These are phyloP conservation scores for Diabrotica virgifera DNA, from an alignment of 1,140 invertebrate genomes.

Conservation along the genomic window DNA sequence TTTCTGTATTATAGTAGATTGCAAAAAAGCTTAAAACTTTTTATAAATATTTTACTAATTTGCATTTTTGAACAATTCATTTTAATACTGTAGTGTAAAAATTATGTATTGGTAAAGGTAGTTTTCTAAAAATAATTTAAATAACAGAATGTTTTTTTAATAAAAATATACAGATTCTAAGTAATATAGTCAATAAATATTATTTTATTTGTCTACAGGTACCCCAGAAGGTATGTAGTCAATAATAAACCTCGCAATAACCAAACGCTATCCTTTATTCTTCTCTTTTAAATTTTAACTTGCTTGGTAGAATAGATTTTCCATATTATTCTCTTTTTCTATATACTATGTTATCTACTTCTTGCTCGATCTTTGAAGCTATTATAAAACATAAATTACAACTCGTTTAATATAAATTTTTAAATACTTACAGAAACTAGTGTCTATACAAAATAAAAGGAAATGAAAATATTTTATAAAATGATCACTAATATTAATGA, in stretches of 20 bases:
- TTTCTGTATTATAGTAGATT: too few species aligned
- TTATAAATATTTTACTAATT: too few species aligned
- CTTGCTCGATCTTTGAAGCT: neutral
- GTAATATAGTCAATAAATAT: slow-evolving; percentile 22
- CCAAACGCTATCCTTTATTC: slow-evolving; percentile 24
- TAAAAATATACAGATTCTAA: neutral
- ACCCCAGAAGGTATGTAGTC: slow-evolving; percentile 52
- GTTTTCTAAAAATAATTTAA: neutral
- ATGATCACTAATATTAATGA: too few species aligned
- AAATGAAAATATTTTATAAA: too few species aligned
- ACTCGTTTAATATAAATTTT: too few species aligned
- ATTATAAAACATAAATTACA: too few species aligned
- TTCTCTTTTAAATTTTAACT: slow-evolving; percentile 15
- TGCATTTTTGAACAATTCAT: too few species aligned
- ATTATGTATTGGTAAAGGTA: too few species aligned
- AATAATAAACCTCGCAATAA: slow-evolving; percentile 29
- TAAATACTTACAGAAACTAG: too few species aligned
- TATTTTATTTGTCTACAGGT: slow-evolving; percentile 50
- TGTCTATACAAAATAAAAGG: too few species aligned
- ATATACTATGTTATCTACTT: neutral
- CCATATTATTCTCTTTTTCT: neutral
- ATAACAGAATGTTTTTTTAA: neutral
- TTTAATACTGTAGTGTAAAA: too few species aligned
- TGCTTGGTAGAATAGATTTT: slow-evolving; percentile 16
- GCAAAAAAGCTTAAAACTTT: too few species aligned